Percentiles rank a stretch among this genome's conserved stretches.
Conservation (phyloP, 2,888 invertebrate species). For the Agriopis leucophaearia region DNA sequence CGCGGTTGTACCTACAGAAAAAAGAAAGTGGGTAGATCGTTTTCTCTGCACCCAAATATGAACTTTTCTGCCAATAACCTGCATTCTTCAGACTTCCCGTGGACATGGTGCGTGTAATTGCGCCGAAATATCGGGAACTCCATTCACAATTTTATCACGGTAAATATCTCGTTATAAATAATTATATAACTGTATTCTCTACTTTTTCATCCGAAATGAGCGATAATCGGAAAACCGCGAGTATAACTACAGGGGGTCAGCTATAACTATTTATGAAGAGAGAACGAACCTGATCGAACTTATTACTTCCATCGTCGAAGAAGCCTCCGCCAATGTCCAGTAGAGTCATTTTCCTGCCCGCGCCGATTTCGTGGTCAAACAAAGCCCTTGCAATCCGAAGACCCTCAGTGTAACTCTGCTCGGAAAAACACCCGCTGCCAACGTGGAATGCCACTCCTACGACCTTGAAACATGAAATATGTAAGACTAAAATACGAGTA, state of each 20-base stretch:
- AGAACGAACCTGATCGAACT: conserved; percentile 26
- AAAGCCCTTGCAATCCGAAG: conserved; percentile 50
- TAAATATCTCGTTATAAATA: no score
- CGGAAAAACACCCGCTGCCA: conserved; percentile 55
- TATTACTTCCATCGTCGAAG: conserved; percentile 44
- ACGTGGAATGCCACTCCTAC: conserved; percentile 63
- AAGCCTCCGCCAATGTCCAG: conserved; percentile 64
- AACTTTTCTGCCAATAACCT: no score
- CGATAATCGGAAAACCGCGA: neutral
- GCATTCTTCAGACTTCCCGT: no score
- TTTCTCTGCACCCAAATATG: no score
- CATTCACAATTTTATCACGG: no score
- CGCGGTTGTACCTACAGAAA: no score
- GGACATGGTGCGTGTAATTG: no score
- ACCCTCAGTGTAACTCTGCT: conserved; percentile 52
- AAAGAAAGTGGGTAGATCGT: no score
- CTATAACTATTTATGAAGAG: neutral
- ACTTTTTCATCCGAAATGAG: no score
- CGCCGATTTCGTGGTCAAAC: conserved; percentile 56
- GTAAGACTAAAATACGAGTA: neutral
- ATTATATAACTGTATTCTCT: no score
- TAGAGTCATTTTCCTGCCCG: conserved; percentile 56
- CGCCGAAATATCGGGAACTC: no score
- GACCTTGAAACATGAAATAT: conserved; percentile 46
- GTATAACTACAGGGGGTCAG: neutral